Percentiles rank a stretch among this genome's conserved stretches.
Conservation (phyloP, 2,797 vertebrate genomes). For the Ctenopoma kingsleyae region DNA sequence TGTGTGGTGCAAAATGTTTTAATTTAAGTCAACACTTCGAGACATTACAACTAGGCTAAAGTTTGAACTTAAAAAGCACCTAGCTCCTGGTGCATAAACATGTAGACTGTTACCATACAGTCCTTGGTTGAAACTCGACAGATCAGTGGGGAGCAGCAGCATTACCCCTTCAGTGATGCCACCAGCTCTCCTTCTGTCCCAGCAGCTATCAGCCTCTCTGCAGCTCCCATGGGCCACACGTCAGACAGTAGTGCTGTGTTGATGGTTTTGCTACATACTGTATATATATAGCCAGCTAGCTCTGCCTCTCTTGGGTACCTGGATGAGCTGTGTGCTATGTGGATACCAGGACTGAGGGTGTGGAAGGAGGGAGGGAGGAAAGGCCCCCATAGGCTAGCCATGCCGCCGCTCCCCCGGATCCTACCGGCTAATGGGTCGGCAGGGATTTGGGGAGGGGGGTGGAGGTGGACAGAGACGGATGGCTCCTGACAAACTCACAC, state of each 20-base stretch:
- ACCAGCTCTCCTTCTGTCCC: conserved; percentile 73
- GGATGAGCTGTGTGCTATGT: conserved; percentile 71
- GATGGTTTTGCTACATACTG: conserved; percentile 75
- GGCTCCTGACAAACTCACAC: conserved; percentile 84
- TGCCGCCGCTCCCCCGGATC: conserved; percentile 79
- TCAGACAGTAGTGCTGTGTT: conserved; percentile 82
- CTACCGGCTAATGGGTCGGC: conserved; percentile 83
- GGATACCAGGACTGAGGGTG: conserved; percentile 63
- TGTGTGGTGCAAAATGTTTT: neutral
- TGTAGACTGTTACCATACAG: conserved; percentile 6
- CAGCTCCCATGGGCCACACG: conserved; percentile 73
- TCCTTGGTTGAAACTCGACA: conserved; percentile 22
- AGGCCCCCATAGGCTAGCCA: conserved; percentile 71
- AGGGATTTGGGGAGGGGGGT: conserved; percentile 82
- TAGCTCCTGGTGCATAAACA: conserved; percentile 32
- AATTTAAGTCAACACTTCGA: neutral
- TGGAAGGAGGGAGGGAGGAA: conserved; percentile 39
- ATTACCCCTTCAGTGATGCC: conserved; percentile 66
- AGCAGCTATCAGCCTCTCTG: conserved; percentile 74
- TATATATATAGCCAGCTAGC: conserved; percentile 57
- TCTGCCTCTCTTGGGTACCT: conserved; percentile 74
- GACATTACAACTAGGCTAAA: neutral
- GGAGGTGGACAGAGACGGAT: conserved; percentile 85
- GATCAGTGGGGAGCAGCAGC: conserved; percentile 58
- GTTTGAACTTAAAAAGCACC: conserved; percentile 1